Percentiles rank a stretch among this genome's conserved stretches.
Conservation (phyloP, 2,113 vertebrate species). For the Pitta sordida region DNA sequence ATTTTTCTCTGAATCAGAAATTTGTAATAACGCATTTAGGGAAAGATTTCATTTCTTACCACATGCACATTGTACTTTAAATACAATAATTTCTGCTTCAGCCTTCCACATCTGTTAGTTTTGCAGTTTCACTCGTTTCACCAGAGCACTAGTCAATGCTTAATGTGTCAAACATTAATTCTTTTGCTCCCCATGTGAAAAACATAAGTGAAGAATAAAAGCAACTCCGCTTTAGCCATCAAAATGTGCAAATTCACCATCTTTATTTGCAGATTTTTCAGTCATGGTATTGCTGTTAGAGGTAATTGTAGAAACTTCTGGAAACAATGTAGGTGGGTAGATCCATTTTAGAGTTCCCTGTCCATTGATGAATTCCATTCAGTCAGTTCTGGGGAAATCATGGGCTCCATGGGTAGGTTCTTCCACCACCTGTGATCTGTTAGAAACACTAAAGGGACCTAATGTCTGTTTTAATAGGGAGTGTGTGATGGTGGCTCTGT, state of each 20-base stretch:
- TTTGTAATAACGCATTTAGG: background rate
- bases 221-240: background rate
- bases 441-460: background rate
- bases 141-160: background rate
- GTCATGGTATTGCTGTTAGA: background rate
- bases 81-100: background rate
- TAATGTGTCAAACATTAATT: background rate
- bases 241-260: background rate
- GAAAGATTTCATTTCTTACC: background rate
- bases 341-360: background rate
- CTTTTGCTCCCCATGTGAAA: background rate
- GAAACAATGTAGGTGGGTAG: background rate
- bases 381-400: background rate
- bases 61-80: background rate
- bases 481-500: background rate
- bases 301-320: background rate
- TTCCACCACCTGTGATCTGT: background rate
- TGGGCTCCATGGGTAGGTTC: background rate
- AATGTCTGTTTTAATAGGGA: background rate
- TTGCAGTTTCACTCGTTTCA: background rate
- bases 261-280: background rate
- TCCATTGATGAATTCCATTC: background rate
- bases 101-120: background rate
- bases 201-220: background rate
- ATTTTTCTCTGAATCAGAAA: background rate